Conservation (phyloP, 2,113 vertebrate species). For the Chrysemys picta region DNA sequence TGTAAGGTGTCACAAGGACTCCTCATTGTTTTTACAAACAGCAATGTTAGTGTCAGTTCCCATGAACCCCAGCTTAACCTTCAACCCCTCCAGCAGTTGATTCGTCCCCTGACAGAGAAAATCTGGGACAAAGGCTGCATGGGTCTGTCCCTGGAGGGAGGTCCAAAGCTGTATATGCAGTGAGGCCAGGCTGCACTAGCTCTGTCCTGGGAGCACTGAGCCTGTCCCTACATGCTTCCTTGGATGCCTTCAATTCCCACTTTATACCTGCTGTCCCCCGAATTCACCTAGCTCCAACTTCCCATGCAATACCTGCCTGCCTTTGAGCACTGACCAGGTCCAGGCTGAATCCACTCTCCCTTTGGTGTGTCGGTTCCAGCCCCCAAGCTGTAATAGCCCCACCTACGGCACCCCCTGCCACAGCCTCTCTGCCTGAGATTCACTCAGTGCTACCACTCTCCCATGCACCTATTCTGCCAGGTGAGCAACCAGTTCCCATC, state of each 20-base stretch:
- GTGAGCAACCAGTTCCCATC: not conserved
- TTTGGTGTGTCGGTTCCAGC: not conserved
- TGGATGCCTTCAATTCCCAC: not conserved
- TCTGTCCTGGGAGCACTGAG: not conserved
- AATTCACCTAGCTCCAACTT: not conserved
- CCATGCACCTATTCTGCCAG: not conserved
- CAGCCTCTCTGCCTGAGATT: not conserved
- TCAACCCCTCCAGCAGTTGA: not conserved
- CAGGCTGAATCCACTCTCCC: not conserved
- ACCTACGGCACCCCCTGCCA: not conserved
- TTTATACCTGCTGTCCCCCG: not conserved
- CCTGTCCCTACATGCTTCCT: not conserved
- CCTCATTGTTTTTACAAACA: not conserved
- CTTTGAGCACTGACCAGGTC: not conserved
- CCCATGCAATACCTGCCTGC: no score
- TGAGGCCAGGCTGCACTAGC: not conserved
- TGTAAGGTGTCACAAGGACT: no score
- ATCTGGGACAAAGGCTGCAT: not conserved
- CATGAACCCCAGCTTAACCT: not conserved
- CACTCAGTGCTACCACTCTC: not conserved
- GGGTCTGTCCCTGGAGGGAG: not conserved
- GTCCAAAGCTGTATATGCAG: not conserved
- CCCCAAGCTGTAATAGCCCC: no score
- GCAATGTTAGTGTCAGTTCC: not conserved
- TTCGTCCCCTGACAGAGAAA: rapidly evolving